Percentiles rank a stretch among this genome's conserved stretches.
Evolutionary conservation across 1,140 invertebrate genomes (phyloP).

Genomic region (Drosophila ficusphila): DNA sequence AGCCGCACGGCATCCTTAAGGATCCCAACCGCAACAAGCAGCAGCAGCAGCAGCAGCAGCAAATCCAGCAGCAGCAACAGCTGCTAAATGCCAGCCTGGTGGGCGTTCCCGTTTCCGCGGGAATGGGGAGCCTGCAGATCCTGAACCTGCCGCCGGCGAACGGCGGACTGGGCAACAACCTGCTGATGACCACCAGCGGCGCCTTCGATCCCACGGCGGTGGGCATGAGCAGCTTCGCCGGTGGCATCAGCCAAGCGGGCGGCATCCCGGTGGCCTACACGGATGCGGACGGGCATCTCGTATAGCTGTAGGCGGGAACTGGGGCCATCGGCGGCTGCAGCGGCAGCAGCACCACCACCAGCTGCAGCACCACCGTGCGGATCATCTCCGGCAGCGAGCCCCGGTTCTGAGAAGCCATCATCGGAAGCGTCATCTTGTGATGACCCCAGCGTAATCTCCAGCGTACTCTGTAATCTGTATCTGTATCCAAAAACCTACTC

Average conservation of each 20-base stretch:
- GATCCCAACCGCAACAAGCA: conserved; percentile 86
- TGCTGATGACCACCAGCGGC: conserved; percentile 79
- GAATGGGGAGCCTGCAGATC: conserved; percentile 78
- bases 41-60: conserved; percentile 83
- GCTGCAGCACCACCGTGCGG: conserved; percentile 22
- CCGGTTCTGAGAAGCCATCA: conserved; percentile 55
- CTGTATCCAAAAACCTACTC: conserved; percentile 39
- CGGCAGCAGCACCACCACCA: conserved; percentile 13
- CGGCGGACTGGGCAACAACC: conserved; percentile 70
- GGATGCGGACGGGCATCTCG: conserved; percentile 82
- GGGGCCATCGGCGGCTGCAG: conserved; percentile 41
- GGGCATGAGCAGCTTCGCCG: conserved; percentile 69
- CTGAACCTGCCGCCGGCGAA: conserved; percentile 71
- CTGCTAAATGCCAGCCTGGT: conserved; percentile 70
- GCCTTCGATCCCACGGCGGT: conserved; percentile 73
- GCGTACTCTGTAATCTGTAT: conserved; percentile 26
- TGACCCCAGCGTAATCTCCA: conserved; percentile 17
- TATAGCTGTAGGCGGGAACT: conserved; percentile 82
- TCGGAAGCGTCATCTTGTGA: too few species aligned
- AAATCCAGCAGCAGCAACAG: conserved; percentile 52
- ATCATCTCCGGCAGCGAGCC: conserved; percentile 41
- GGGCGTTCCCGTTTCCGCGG: conserved; percentile 64
- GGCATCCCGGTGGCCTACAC: conserved; percentile 73
- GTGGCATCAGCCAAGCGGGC: conserved; percentile 11
- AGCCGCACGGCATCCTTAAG: conserved; percentile 87